Percentiles rank a stretch among this genome's conserved stretches.
phyloP scores from a whole-genome alignment of 2,797 vertebrate species.

The Taenioides sp. region DNA sequence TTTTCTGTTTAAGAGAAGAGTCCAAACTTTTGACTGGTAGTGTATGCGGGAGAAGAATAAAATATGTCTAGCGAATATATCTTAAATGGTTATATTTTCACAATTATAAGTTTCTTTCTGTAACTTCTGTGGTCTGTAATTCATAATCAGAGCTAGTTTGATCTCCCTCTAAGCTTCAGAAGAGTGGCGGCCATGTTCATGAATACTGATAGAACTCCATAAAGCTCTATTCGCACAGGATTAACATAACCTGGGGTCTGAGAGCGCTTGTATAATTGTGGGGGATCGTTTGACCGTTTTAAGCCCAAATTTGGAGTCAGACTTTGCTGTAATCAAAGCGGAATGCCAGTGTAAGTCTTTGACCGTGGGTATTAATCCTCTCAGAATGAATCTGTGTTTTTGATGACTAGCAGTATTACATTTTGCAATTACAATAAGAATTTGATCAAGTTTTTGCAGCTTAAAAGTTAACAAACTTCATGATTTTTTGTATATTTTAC shows the following conservation, averaged over 20 bases:
- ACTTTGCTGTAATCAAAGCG: constrained; percentile 25
- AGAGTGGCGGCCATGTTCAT: constrained; percentile 50
- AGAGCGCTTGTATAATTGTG: constrained; percentile 51
- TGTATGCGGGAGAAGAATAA: too few species aligned
- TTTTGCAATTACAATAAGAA: not conserved
- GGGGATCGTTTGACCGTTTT: constrained; percentile 37
- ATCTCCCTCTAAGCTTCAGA: constrained; percentile 55
- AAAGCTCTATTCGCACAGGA: constrained; percentile 42
- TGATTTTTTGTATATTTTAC: too few species aligned
- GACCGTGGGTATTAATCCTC: constrained; percentile 28
- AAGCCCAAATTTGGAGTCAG: constrained; percentile 28
- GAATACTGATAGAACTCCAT: constrained; percentile 64
- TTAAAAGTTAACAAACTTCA: too few species aligned
- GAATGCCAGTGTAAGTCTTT: constrained; percentile 20
- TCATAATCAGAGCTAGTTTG: constrained; percentile 40
- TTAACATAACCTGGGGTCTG: constrained; percentile 42
- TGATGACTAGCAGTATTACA: constrained; percentile 3
- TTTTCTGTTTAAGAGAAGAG: too few species aligned
- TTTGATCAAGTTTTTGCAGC: not conserved
- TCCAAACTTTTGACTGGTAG: too few species aligned
- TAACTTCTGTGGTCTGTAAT: constrained; percentile 43
- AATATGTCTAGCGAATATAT: too few species aligned
- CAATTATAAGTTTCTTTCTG: constrained; percentile 43
- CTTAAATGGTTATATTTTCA: constrained; percentile 22
- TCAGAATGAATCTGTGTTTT: constrained; percentile 24